A percentile compares a stretch with the other conserved stretches of the same genome.
Conservation (phyloP, 2,888 invertebrate genomes). For the Cosmorhoe ocellata region DNA sequence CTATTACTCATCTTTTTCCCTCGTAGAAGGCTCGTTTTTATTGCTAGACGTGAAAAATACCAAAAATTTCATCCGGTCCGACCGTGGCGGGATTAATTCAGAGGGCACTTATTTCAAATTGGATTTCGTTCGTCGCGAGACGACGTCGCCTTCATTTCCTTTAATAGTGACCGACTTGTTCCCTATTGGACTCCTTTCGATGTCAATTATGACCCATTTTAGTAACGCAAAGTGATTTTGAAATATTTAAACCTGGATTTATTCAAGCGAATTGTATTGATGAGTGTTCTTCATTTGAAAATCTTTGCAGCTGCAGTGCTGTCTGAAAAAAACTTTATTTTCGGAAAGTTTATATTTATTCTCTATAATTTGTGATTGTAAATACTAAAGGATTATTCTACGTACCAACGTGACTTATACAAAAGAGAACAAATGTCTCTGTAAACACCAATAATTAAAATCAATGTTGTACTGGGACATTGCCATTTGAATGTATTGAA, state of each 20-base stretch:
- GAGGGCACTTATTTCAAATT: slow-evolving; percentile 82
- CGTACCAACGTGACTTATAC: no score
- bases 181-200: slow-evolving; percentile 49
- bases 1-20: slow-evolving; percentile 79
- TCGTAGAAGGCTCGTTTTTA: slow-evolving; percentile 75
- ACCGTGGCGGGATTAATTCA: slow-evolving; percentile 80
- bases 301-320: background rate
- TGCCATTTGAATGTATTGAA: background rate
- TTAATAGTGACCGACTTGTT: slow-evolving; percentile 68
- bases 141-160: slow-evolving; percentile 62
- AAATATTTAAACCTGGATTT: slow-evolving; percentile 17
- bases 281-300: background rate
- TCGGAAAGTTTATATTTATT: background rate
- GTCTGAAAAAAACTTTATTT: background rate
- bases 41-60: slow-evolving; percentile 81
- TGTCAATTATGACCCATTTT: slow-evolving; percentile 48
- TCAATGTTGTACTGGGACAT: background rate
- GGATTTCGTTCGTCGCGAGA: slow-evolving; percentile 72
- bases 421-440: no score
- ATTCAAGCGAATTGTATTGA: slow-evolving; percentile 10
- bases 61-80: slow-evolving; percentile 79
- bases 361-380: no score
- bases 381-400: no score
- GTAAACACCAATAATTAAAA: no score
- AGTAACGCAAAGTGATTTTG: slow-evolving; percentile 33